A percentile compares a stretch with the other conserved stretches of the same genome.
Evolutionary conservation across 2,888 invertebrate genomes (phyloP).

Genomic region (Ophion slaviceki): DNA sequence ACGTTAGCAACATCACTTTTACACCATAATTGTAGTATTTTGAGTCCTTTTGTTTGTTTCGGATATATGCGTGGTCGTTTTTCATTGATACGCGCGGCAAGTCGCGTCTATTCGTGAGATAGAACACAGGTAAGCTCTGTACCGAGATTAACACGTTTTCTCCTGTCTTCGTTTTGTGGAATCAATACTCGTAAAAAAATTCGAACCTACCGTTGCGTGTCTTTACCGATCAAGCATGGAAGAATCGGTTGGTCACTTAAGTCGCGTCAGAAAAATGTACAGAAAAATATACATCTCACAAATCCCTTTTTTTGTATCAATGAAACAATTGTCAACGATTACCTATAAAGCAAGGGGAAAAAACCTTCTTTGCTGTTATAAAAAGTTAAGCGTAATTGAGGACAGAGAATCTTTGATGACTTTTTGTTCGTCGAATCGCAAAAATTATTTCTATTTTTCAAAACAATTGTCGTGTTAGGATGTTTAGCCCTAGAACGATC

Average conservation of each 20-base stretch:
- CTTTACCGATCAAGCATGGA: slow-evolving; percentile 4
- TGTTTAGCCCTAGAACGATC: too few relatives aligned
- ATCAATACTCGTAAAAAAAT: slow-evolving; percentile 29
- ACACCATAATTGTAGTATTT: slow-evolving; percentile 17
- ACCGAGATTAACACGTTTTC: slow-evolving; percentile 17
- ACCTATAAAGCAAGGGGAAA: too few relatives aligned
- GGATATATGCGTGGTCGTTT: background rate
- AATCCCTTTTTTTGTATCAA: too few relatives aligned
- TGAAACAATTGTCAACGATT: too few relatives aligned
- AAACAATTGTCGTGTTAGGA: too few relatives aligned
- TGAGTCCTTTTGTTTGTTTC: background rate
- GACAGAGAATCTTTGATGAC: too few relatives aligned
- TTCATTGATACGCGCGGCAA: background rate
- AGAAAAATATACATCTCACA: too few relatives aligned
- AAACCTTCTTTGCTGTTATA: too few relatives aligned
- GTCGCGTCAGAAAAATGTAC: too few relatives aligned
- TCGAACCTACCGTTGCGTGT: background rate
- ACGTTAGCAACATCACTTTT: slow-evolving; percentile 15
- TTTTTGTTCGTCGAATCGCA: too few relatives aligned
- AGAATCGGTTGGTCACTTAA: background rate
- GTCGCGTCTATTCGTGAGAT: background rate
- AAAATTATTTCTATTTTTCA: too few relatives aligned
- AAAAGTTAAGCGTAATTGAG: too few relatives aligned
- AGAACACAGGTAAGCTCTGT: background rate
- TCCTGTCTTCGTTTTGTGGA: slow-evolving; percentile 9